These are phyloP conservation scores for Neosilurus hyrtlii DNA, from an alignment of 2,797 vertebrate species.

Conservation along the genomic window DNA sequence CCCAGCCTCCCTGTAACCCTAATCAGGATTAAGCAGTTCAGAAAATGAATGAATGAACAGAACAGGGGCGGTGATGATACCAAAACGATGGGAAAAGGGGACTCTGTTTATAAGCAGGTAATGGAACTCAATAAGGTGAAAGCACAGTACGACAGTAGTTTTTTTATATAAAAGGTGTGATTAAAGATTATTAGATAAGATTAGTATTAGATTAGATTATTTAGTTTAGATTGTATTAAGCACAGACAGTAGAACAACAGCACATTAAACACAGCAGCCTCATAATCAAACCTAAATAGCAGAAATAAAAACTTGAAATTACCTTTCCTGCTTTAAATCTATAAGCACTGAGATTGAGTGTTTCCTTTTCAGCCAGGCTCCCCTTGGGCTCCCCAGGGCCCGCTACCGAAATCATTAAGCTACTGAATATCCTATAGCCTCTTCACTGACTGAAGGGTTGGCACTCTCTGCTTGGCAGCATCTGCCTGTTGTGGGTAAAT, in stretches of 20 bases:
- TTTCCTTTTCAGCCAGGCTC: conserved; percentile 9
- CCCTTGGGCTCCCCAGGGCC: conserved; percentile 4
- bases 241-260: neutral
- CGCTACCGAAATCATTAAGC: neutral
- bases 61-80: too few relatives aligned
- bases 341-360: neutral
- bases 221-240: too few relatives aligned
- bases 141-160: neutral
- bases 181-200: neutral
- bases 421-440: conserved; percentile 18
- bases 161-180: neutral
- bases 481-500: conserved; percentile 29
- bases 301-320: conserved; percentile 11
- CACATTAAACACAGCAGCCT: neutral
- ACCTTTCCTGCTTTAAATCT: conserved; percentile 2
- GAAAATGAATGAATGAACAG: too few relatives aligned
- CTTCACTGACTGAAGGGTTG: conserved; percentile 18
- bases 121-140: neutral
- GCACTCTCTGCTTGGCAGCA: conserved; percentile 23
- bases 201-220: too few relatives aligned
- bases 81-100: neutral
- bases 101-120: neutral
- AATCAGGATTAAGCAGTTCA: too few relatives aligned
- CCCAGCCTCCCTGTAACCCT: too few relatives aligned
- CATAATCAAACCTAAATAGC: conserved; percentile 1